A percentile compares a stretch with the other conserved stretches of the same genome.
Conservation (phyloP, 2,888 invertebrate genomes). For the Cerastis rubricosa region DNA sequence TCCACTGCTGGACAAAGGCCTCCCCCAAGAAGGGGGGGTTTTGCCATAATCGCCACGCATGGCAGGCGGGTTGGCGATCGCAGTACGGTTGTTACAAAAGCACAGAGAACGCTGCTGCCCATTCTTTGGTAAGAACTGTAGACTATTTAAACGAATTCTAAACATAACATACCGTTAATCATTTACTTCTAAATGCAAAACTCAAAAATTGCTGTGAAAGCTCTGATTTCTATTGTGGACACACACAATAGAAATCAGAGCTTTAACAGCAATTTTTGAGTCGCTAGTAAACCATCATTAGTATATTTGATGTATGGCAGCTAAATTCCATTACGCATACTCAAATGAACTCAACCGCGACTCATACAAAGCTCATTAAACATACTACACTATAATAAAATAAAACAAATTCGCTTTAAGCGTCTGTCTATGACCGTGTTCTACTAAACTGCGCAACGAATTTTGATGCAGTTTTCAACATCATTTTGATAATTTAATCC, state of each 20-base stretch:
- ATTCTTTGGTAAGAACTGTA: no score
- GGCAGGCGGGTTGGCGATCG: no score
- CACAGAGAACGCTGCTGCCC: no score
- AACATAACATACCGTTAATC: background rate
- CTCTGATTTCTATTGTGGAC: no score
- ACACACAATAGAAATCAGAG: slow-evolving; percentile 6
- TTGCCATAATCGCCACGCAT: no score
- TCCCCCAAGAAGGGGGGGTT: no score
- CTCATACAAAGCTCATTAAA: slow-evolving; percentile 10
- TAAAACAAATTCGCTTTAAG: background rate
- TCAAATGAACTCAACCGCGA: slow-evolving; percentile 7
- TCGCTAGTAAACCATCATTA: background rate
- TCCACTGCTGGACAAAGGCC: no score
- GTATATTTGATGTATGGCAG: slow-evolving; percentile 10
- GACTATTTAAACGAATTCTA: background rate
- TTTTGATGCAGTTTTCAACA: background rate
- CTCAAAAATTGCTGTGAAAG: no score
- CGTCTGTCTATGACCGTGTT: background rate
- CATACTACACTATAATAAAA: background rate
- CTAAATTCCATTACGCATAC: slow-evolving; percentile 10
- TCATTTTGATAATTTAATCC: background rate
- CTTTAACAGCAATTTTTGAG: background rate
- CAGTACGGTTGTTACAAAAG: no score
- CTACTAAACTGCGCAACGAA: background rate
- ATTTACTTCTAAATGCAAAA: background rate